Base-by-base conservation (phyloP, 2,888 invertebrate genomes). In the Dione juno region DNA sequence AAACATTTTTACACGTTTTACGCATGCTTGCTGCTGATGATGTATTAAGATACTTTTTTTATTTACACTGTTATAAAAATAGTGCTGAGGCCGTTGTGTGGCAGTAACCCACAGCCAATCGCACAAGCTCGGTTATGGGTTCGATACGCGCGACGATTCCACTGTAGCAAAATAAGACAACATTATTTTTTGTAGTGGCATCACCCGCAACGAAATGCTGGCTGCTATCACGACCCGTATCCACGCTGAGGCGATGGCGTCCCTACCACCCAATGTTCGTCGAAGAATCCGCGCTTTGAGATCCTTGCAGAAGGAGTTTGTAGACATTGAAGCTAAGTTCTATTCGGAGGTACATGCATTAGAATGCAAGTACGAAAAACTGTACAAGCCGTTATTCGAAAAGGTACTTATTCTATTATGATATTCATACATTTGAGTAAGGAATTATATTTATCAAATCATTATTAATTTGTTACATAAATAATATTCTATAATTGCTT, bases 271-370 rank as follows among this genome's bases (percentile, higher is more conserved):
- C 61, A 92, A 95, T 61, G 96, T 98, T 48, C 97, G 97, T 86
- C 93, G 97, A 80, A 94, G 98, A 85, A 94, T 98, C 77, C 96
- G 97, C 82, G 96, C 97, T 0, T 91, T 99, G 69, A 97, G 98
- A 84, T 96, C 97, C 76, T 88, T 98, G 1, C 98, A 99, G 88
- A 93, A 97, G 80, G 95, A 97, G 80, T 95, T 96, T 61, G 96
- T 97, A 8, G 95, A 97, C 81, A 94, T 98, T 69, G 99, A 99
- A 88, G 96, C 97, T 0, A 96, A 98, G 83, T 98, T 99, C 91
- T 99, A 98, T 89, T 95, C 96, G 81, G 98, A 98, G 82, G 97
- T 99, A 52, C 99, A 99, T 84, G 95, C 95, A 28, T 94, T 99
- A 66, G 99, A 99, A 92, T 96, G 97, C 92, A 97, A 97, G 88